These are phyloP conservation scores for Epinephelus moara DNA, from an alignment of 2,113 vertebrate species.

Conservation along the genomic window DNA sequence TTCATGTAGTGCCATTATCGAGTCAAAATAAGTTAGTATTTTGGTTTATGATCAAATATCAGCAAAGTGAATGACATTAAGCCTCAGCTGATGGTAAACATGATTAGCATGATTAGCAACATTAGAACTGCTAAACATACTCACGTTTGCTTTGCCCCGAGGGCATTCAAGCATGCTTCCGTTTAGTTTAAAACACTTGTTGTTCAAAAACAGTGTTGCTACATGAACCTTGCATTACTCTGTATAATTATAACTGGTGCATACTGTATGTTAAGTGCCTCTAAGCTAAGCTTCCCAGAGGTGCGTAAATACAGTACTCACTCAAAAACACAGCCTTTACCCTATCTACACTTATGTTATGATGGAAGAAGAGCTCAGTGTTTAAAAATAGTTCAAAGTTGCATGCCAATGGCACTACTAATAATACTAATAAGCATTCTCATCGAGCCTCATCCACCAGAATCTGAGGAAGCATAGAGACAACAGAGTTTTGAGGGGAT, in stretches of 20 bases:
- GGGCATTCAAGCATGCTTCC: not conserved
- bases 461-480: not conserved
- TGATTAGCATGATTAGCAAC: too few species aligned
- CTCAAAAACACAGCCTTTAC: slow-evolving; percentile 5
- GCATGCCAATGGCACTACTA: slow-evolving; percentile 52
- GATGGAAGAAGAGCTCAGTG: slow-evolving; percentile 27
- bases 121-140: not conserved
- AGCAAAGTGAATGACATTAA: not conserved
- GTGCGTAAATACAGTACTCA: not conserved
- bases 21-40: not conserved
- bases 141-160: not conserved
- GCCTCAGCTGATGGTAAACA: not conserved
- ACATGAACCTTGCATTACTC: not conserved
- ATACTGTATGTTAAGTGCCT: not conserved
- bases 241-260: not conserved
- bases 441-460: slow-evolving; percentile 3
- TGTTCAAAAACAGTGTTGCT: not conserved
- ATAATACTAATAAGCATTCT: slow-evolving; percentile 58
- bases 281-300: not conserved
- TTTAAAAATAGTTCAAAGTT: slow-evolving; percentile 75
- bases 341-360: slow-evolving; percentile 1
- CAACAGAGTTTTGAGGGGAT: not conserved
- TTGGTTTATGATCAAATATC: not conserved
- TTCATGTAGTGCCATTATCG: not conserved
- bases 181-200: not conserved